These are phyloP conservation scores for Meghimatium bilineatum DNA, from an alignment of 2,888 invertebrate genomes.

Conservation along the genomic window DNA sequence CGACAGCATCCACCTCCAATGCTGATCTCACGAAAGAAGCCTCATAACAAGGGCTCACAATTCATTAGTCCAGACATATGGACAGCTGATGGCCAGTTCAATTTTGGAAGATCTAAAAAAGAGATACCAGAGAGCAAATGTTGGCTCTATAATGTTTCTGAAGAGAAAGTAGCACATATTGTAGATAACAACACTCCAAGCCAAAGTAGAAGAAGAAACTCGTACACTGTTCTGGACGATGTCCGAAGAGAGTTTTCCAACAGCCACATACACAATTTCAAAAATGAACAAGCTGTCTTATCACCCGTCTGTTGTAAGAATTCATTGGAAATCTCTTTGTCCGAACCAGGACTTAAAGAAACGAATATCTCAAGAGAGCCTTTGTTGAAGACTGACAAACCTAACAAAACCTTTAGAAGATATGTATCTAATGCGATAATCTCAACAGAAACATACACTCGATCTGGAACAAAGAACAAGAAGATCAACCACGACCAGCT, in stretches of 20 bases:
- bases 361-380: not conserved
- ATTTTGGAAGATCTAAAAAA: not conserved
- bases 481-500: no score
- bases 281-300: not conserved
- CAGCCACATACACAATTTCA: not conserved
- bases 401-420: constrained; percentile 5
- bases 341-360: not conserved
- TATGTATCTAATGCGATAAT: not conserved
- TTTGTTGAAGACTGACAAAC: not conserved
- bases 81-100: not conserved
- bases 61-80: not conserved
- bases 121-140: not conserved
- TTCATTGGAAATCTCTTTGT: not conserved
- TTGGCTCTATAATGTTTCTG: not conserved
- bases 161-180: not conserved
- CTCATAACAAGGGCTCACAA: not conserved
- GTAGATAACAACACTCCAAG: not conserved
- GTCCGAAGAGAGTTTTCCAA: not conserved
- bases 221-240: not conserved
- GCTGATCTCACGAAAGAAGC: constrained; percentile 8
- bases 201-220: not conserved
- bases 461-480: not conserved
- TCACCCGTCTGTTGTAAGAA: not conserved
- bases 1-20: constrained; percentile 26
- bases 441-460: not conserved